Base-by-base conservation (phyloP, 2,797 vertebrate genomes). In the Sebastes dallii region DNA sequence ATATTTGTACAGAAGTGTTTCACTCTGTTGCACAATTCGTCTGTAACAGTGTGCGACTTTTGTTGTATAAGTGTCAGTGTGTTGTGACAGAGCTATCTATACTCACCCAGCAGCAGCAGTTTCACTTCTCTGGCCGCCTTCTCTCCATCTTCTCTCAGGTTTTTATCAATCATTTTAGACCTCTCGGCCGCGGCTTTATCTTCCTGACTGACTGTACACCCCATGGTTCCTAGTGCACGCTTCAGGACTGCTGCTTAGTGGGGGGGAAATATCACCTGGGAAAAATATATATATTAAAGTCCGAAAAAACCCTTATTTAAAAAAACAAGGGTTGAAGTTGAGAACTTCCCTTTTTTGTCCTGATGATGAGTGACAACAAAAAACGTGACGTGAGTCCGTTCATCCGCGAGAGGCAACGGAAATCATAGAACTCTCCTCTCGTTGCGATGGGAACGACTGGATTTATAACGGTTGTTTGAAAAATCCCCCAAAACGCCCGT, bases 121-220 rank as follows among this genome's bases (percentile, higher is more conserved):
- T 99, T 99, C 89, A 99, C 98, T 94, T 99, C 98, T 87, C 97
- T 95, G 62, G 98, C 97, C 82, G 98, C 97, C 90, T 99, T 99
- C 93, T 99, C 98, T 66, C 98, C 98, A 86, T 99, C 98, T 88
- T 99, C 98, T 68, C 97, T 89, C 84, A 99, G 97, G 89, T 97
- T 97, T 91, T 97, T 97, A 87, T 99, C 98, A 90, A 99, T 99
- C 96, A 97, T 98, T 89, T 97, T 98, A 80, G 98, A 99, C 85
- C 97, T 95, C 91, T 99, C 98, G 81, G 97, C 96, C 86, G 98
- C 98, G 82, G 97, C 98, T 96, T 99, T 99, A 92, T 99, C 98
- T 94, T 99, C 98, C 90, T 98, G 97, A 92, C 98, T 99, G 77
- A 99, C 97, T 18, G 98, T 99, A 90, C 98, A 99, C 71, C 98